Base-by-base conservation (phyloP, 2,888 invertebrate genomes). In the Apotomis betuletana region DNA sequence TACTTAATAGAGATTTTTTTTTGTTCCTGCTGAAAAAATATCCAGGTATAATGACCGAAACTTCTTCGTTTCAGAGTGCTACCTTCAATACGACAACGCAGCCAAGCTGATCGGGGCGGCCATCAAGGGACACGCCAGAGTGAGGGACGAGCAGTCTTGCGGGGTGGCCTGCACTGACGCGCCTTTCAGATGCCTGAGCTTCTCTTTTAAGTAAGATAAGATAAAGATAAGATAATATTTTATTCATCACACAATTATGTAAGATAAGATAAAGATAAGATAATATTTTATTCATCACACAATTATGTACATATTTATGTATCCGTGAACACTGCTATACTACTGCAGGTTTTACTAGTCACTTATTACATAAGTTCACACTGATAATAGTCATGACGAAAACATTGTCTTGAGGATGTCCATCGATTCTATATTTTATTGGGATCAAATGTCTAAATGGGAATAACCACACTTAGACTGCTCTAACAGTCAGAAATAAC, bases 61-160 rank as follows among this genome's bases (percentile, higher is more conserved):
- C 9, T 3, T 49, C 2, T 10, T 49, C 0, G 0, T 64, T 55
- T 10, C 90, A 96, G 97, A 95, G 75, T 97, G 97, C 82, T 97
- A 97, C 81, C 92, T 96, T 46, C 96, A 96, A 74, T 96, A 97
- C 83, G 96, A 96, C 61, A 95, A 94, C n/a, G 95, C 97, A 0
- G 96, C 97, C 0, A 94, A 94, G 77, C 88, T 97, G 5, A 91
- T 95, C 0, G 94, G 96, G 0, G 87, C 94, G 0, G 95, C 96
- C 0, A 94, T 95, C 0, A 94, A 95, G 72, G 96, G 96, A 52
- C 94, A 95, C 0, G 92, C 96, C n/a, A 89, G 94, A 0, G 95
- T 95, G 0, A 90, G 94, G 27, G 94, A 95, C 15, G 96, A 96
- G 76, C 90, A 94, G 38, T 95, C 95, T 1, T 96, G 97, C 77